Evolutionary conservation across 2,113 vertebrate genomes (phyloP).

Genomic region (Pampusana beccarii): DNA sequence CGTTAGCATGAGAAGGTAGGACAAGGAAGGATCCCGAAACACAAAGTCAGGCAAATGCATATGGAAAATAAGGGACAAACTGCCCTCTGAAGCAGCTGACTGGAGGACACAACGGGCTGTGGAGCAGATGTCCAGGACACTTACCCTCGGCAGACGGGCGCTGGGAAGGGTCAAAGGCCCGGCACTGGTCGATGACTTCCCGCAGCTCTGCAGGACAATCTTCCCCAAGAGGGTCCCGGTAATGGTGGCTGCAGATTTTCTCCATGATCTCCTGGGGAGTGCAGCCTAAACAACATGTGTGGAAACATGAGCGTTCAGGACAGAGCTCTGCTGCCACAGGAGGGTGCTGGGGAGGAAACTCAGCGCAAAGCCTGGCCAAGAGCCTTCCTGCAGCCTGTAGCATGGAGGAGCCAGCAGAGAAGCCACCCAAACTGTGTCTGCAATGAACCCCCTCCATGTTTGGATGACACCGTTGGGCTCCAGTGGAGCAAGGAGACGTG

Average conservation of each 20-base stretch:
- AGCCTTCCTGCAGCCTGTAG: background rate
- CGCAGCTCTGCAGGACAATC: conserved; percentile 75
- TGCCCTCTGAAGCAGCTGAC: background rate
- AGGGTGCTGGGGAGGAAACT: background rate
- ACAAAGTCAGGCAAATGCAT: background rate
- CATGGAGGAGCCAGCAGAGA: background rate
- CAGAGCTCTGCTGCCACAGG: background rate
- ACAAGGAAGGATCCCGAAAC: background rate
- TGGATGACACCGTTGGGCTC: background rate
- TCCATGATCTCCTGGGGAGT: conserved; percentile 52
- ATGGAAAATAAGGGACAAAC: background rate
- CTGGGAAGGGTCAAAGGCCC: conserved; percentile 66
- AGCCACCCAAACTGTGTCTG: background rate
- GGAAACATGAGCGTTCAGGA: background rate
- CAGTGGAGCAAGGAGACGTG: background rate
- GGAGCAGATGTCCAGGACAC: background rate
- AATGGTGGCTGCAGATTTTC: conserved; percentile 59
- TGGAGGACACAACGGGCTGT: background rate
- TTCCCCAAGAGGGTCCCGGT: conserved; percentile 69
- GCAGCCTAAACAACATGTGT: conserved; percentile 46
- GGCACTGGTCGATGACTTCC: conserved; percentile 75
- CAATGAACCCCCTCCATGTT: rapidly evolving
- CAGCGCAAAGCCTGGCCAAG: background rate
- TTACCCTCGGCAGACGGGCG: conserved; percentile 82
- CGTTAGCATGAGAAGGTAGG: background rate